A percentile compares a stretch with the other conserved stretches of the same genome.
Evolutionary conservation across 2,888 invertebrate genomes (phyloP).

Genomic region (Teleiodes luculella): DNA sequence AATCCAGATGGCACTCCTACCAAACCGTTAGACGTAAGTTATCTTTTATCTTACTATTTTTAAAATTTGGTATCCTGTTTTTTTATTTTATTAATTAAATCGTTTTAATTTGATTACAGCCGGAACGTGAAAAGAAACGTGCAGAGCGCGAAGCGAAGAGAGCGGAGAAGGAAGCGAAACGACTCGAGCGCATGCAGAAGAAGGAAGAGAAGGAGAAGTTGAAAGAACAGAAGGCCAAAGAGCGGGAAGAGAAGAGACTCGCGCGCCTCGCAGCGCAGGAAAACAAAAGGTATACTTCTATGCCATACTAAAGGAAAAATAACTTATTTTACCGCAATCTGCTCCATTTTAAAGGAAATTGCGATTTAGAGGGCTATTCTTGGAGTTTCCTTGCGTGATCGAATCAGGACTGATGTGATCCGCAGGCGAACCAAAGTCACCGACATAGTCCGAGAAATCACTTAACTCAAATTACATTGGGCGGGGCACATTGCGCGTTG

Average conservation of each 20-base stretch:
- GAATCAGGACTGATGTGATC: too few relatives aligned
- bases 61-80: too few relatives aligned
- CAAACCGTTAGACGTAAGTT: conserved; percentile 55
- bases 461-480: too few relatives aligned
- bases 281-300: conserved; percentile 43
- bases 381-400: too few relatives aligned
- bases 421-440: too few relatives aligned
- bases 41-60: too few relatives aligned
- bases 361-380: too few relatives aligned
- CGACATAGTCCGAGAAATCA: too few relatives aligned
- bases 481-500: too few relatives aligned
- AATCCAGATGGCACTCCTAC: conserved; percentile 52
- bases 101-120: conserved; percentile 39
- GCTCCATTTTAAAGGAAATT: too few relatives aligned
- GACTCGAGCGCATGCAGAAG: conserved; percentile 67
- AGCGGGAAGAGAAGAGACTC: conserved; percentile 65
- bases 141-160: conserved; percentile 74
- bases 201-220: conserved; percentile 70
- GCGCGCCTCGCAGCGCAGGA: conserved; percentile 66
- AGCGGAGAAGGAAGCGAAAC: conserved; percentile 70
- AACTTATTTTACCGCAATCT: too few relatives aligned
- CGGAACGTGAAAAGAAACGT: conserved; percentile 75
- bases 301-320: too few relatives aligned
- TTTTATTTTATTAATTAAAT: neutral
- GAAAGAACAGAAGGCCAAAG: conserved; percentile 69